A percentile compares a stretch with the other conserved stretches of the same genome.
These are phyloP conservation scores for Myanophis thanlyinensis DNA, from an alignment of 2,113 vertebrate species.

Conservation along the genomic window DNA sequence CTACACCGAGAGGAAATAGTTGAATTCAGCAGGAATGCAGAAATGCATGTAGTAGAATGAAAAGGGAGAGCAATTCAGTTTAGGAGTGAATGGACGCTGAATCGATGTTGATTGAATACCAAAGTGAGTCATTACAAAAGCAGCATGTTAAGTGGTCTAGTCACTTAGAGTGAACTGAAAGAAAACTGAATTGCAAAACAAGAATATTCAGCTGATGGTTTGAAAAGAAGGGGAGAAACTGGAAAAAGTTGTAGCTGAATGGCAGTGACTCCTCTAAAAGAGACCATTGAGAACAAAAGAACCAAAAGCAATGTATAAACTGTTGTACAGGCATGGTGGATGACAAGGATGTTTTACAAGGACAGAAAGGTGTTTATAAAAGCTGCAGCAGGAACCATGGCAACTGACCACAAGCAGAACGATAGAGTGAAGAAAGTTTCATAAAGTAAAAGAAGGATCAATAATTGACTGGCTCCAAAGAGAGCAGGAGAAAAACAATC, in stretches of 20 bases:
- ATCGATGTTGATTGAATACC: background rate
- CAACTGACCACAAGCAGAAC: background rate
- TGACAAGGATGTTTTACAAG: background rate
- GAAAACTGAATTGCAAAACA: background rate
- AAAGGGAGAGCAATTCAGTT: background rate
- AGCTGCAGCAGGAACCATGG: background rate
- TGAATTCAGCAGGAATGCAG: background rate
- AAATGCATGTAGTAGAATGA: background rate
- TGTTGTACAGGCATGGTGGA: background rate
- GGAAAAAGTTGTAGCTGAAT: background rate
- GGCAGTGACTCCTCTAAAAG: background rate
- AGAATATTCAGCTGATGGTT: background rate
- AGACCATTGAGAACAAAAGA: background rate
- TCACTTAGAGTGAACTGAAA: background rate
- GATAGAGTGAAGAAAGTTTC: background rate
- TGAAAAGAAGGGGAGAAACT: background rate
- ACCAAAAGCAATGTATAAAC: background rate
- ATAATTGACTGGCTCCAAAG: background rate
- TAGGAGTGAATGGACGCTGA: background rate
- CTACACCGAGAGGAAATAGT: background rate
- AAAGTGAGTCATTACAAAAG: background rate
- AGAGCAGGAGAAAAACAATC: background rate
- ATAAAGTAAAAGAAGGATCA: background rate
- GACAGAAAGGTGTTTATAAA: background rate
- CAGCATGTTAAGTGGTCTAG: background rate